Evolutionary conservation across 2,797 vertebrate species (phyloP).

Genomic region (Agapornis canus): DNA sequence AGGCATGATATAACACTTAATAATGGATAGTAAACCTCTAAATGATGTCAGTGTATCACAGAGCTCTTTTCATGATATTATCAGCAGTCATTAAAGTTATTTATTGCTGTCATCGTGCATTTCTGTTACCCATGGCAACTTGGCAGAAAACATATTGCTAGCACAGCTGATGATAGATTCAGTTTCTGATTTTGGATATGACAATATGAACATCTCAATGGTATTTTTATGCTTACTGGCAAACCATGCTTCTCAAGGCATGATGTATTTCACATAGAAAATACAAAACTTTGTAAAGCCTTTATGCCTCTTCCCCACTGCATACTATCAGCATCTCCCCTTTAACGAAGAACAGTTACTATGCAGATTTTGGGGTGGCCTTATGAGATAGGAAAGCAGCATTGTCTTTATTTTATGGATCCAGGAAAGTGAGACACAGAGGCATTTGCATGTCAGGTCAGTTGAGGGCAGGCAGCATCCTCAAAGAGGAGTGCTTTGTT

Average conservation of each 20-base stretch:
- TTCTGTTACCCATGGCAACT: constrained; percentile 63
- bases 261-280: background rate
- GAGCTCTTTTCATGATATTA: constrained; percentile 57
- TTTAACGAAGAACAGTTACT: background rate
- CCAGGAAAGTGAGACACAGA: background rate
- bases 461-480: background rate
- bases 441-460: rapidly evolving
- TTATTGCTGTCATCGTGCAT: constrained; percentile 73
- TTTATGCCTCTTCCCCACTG: background rate
- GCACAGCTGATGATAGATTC: constrained; percentile 69
- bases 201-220: constrained; percentile 46
- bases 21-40: constrained; percentile 55
- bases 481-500: rapidly evolving
- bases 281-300: background rate
- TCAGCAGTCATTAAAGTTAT: constrained; percentile 65
- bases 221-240: constrained; percentile 35
- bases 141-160: constrained; percentile 65
- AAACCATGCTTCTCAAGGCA: background rate
- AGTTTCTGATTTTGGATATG: constrained; percentile 65
- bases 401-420: background rate
- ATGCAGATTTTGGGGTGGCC: background rate
- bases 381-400: background rate
- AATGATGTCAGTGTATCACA: constrained; percentile 60
- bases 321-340: background rate
- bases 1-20: constrained; percentile 36